Evolutionary conservation across 2,113 vertebrate genomes (phyloP).

Genomic region (Leiothrix lutea): DNA sequence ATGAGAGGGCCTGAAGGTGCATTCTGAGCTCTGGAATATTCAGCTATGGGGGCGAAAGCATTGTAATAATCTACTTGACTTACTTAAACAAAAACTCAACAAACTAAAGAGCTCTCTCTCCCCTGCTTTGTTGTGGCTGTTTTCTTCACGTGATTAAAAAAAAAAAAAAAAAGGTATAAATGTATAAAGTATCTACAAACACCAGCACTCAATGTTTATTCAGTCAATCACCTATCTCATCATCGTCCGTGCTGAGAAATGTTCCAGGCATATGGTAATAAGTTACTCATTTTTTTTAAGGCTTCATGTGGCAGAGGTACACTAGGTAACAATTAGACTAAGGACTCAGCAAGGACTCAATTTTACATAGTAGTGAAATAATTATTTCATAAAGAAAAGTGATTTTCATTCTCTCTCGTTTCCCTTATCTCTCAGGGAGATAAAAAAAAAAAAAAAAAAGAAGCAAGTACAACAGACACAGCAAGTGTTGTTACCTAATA

Average conservation of each 20-base stretch:
- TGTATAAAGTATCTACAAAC: not conserved
- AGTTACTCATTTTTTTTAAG: not conserved
- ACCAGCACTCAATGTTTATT: not conserved
- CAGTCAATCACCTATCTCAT: not conserved
- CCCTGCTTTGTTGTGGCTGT: not conserved
- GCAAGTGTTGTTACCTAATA: not conserved
- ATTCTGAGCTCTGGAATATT: not conserved
- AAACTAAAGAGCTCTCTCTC: rapidly evolving
- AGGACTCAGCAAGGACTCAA: not conserved
- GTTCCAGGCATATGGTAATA: not conserved
- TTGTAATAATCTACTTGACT: not conserved
- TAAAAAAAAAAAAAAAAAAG: not conserved
- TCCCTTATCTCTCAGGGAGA: not conserved
- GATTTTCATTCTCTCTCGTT: not conserved
- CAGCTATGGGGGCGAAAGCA: not conserved
- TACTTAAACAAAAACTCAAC: not conserved
- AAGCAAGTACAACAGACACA: not conserved
- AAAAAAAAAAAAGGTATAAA: not conserved
- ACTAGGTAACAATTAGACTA: not conserved
- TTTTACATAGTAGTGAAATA: not conserved
- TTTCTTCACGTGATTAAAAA: not conserved
- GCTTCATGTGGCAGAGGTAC: rapidly evolving
- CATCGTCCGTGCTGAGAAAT: not conserved
- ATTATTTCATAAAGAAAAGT: not conserved
- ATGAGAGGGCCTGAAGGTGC: not conserved